A percentile compares a stretch with the other conserved stretches of the same genome.
Conservation (phyloP, 2,113 vertebrate genomes). For the Phalacrocorax aristotelis region DNA sequence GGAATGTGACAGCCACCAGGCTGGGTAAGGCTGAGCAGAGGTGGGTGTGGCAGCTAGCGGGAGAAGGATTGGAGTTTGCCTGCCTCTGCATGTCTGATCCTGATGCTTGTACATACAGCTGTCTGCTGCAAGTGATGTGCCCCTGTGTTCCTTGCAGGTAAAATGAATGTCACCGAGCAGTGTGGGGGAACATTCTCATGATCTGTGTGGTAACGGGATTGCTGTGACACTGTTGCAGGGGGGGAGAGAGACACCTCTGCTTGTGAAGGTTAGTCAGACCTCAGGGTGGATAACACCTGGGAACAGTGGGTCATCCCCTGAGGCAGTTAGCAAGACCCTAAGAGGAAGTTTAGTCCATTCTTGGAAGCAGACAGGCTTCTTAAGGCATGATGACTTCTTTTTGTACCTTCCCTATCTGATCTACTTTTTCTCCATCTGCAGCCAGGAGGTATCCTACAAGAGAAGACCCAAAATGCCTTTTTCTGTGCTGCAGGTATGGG, state of each 20-base stretch:
- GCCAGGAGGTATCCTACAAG: constrained; percentile 63
- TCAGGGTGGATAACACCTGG: not conserved
- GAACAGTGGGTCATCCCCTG: not conserved
- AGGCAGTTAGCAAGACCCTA: not conserved
- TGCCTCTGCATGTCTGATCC: not conserved
- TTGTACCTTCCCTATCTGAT: not conserved
- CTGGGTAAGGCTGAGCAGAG: constrained; percentile 72
- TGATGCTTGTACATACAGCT: fast-evolving
- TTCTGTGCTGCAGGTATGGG: constrained; percentile 68
- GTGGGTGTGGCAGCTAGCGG: not conserved
- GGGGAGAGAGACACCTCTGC: constrained; percentile 38
- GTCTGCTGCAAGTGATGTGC: not conserved
- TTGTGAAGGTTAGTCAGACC: constrained; percentile 70
- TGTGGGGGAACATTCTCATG: not conserved
- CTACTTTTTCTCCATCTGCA: not conserved
- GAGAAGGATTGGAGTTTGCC: not conserved
- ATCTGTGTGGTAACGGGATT: constrained; percentile 30
- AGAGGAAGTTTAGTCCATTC: not conserved
- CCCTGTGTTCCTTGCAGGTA: constrained; percentile 9
- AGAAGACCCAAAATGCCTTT: constrained; percentile 64
- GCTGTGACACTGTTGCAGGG: constrained; percentile 47
- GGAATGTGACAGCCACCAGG: constrained; percentile 69
- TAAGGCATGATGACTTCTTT: not conserved
- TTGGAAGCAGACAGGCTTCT: not conserved
- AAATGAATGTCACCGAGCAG: constrained; percentile 44